Evolutionary conservation across 2,113 vertebrate species (phyloP).

Genomic region (Empidonax alnorum): DNA sequence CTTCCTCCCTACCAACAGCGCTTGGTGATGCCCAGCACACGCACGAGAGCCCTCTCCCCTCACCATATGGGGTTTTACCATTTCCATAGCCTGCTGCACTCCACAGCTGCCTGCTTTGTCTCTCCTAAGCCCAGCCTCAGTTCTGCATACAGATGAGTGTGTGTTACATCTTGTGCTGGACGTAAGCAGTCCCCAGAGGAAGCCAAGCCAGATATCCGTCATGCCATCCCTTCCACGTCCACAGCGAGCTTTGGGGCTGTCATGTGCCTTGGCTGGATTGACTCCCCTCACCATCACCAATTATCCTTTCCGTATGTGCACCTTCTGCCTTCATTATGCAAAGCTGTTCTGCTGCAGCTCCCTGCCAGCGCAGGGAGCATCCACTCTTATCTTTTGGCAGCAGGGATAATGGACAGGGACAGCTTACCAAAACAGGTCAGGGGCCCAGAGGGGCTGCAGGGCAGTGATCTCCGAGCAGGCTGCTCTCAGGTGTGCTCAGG

Average conservation of each 20-base stretch:
- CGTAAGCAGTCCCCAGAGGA: not conserved
- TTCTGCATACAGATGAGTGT: not conserved
- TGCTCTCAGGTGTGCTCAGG: not conserved
- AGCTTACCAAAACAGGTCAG: not conserved
- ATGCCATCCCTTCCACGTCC: rapidly evolving
- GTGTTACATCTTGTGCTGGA: not conserved
- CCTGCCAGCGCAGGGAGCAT: rapidly evolving
- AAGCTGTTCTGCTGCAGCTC: not conserved
- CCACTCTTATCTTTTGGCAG: not conserved
- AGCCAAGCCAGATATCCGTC: not conserved
- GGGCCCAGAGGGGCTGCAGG: not conserved
- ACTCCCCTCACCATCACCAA: not conserved
- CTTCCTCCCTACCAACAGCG: rapidly evolving
- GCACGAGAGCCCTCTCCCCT: not conserved
- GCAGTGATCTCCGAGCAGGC: not conserved
- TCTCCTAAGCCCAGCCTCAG: not conserved
- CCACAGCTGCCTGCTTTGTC: conserved; percentile 15
- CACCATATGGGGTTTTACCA: not conserved
- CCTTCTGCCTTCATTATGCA: not conserved
- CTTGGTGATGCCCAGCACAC: not conserved
- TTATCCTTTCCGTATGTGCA: not conserved
- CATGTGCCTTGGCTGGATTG: not conserved
- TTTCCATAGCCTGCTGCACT: not conserved
- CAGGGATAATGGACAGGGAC: not conserved
- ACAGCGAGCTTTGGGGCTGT: not conserved